A percentile compares a stretch with the other conserved stretches of the same genome.
Evolutionary conservation across 1,140 invertebrate genomes (phyloP).

Genomic region (Pararge aegeria): DNA sequence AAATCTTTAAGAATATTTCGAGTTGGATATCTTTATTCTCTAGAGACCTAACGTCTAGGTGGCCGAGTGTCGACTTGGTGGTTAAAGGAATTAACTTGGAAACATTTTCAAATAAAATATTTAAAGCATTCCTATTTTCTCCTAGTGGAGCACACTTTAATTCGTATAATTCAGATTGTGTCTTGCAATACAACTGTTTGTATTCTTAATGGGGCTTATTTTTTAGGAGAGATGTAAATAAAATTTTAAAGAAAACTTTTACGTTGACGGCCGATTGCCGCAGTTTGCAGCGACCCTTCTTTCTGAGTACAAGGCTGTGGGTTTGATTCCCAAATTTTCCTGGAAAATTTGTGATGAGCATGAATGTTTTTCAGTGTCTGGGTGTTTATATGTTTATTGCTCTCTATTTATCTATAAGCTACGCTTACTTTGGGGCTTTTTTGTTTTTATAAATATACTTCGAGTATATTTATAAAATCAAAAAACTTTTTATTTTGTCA

Average conservation of each 20-base stretch:
- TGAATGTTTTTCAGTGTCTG: no score
- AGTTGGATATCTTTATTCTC: neutral
- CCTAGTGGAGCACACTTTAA: neutral
- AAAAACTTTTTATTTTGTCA: no score
- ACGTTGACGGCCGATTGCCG: no score
- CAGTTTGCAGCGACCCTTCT: no score
- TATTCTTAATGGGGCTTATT: neutral
- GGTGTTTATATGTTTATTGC: no score
- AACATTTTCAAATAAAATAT: conserved; percentile 2
- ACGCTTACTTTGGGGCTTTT: no score
- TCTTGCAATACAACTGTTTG: neutral
- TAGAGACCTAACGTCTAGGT: neutral
- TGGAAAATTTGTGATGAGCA: no score
- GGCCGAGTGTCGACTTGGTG: neutral
- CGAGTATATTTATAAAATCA: no score
- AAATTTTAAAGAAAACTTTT: neutral
- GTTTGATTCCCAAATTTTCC: no score
- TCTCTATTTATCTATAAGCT: no score
- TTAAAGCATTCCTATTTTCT: neutral
- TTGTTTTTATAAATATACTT: no score
- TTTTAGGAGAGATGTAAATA: neutral
- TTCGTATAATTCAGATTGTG: neutral
- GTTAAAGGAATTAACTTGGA: neutral
- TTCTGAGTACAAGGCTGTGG: no score
- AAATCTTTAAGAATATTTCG: neutral